phyloP scores from a whole-genome alignment of 64 coral and sea anemone species.

The Montipora efflorescens region DNA sequence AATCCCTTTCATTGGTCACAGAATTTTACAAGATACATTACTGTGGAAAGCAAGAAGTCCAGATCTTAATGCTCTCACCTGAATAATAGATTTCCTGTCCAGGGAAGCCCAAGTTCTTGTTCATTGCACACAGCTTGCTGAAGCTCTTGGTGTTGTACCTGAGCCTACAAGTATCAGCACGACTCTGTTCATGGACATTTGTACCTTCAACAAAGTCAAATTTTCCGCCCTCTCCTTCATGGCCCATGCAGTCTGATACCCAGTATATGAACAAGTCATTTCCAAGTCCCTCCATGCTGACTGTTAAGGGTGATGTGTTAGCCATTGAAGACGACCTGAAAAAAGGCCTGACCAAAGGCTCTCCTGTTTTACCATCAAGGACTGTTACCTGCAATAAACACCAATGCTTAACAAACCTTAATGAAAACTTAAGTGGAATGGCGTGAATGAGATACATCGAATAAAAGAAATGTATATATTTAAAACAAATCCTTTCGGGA shows the following conservation, averaged over 20 bases:
- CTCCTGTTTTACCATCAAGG: slow-evolving; percentile 92
- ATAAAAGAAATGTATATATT: too few relatives aligned
- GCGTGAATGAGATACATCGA: too few relatives aligned
- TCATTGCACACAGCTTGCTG: slow-evolving; percentile 89
- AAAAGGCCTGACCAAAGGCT: slow-evolving; percentile 70
- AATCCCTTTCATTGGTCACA: too few relatives aligned
- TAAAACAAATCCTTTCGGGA: too few relatives aligned
- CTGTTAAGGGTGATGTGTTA: slow-evolving; percentile 88
- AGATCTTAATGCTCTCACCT: slow-evolving; percentile 43
- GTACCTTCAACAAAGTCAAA: slow-evolving; percentile 98
- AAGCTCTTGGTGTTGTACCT: slow-evolving; percentile 96
- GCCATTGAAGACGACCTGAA: slow-evolving; percentile 82
- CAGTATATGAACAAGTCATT: slow-evolving; percentile 96
- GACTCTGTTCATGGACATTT: slow-evolving; percentile 98
- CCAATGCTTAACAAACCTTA: neutral
- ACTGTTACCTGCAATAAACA: slow-evolving; percentile 75
- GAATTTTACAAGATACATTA: too few relatives aligned
- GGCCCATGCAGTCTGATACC: slow-evolving; percentile 91
- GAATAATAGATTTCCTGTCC: slow-evolving; percentile 93
- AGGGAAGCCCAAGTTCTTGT: slow-evolving; percentile 86
- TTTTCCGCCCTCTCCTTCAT: slow-evolving; percentile 90
- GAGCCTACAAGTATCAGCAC: slow-evolving; percentile 94
- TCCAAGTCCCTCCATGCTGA: slow-evolving; percentile 92
- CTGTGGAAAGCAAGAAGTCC: too few relatives aligned
- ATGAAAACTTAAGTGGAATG: neutral